Evolutionary conservation across 2,113 vertebrate genomes (phyloP), one percentile per base, ranked within the genome.

Genomic region (Sceloporus tristichus): DNA sequence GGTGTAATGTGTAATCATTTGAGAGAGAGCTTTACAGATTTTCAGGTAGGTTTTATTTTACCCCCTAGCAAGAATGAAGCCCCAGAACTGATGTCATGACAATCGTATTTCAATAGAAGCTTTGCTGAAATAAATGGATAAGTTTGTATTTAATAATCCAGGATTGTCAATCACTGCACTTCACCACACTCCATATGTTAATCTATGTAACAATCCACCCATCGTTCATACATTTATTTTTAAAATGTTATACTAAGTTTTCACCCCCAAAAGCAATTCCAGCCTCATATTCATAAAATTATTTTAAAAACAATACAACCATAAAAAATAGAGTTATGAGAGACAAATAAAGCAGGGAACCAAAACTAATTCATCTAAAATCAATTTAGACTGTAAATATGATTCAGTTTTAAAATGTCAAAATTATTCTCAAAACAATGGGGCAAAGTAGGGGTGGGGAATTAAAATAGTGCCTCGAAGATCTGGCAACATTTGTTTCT

Each of bases 131-230:
- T 38, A 74, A 27, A 14, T n/a, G 29, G 27, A 10, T 79, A 8
- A 42, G 29, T 82, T 88, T 86, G 81, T 11, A 71, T 82, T 87
- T 70, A 84, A 87, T 59, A 84, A 87, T 62, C 85, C 54, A 86
- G 29, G 81, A 89, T 90, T 85, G 79, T 84, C 62, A 27, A 56
- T 88, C 87, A 93, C 7, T 4, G 21, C 34, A n/a, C 84, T 89
- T 93, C 53, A 18, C 84, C 71, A 94, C 78, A 34, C 92, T 91
- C 59, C 87, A 23, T 80, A 65, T 56, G 27, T n/a, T 56, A 79
- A 48, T 48, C 48, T 48, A 7, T 48, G 48, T 6, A 79, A n/a
- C 53, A 16, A 56, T 29, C 48, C 25, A 25, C 62, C 9, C 9
- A 29, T 71, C 11, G 16, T 62, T 62, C 59, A 14, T 16, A 62